A percentile compares a stretch with the other conserved stretches of the same genome.
Conservation (phyloP, 2,888 invertebrate genomes). For the Lumbricus terrestris region DNA sequence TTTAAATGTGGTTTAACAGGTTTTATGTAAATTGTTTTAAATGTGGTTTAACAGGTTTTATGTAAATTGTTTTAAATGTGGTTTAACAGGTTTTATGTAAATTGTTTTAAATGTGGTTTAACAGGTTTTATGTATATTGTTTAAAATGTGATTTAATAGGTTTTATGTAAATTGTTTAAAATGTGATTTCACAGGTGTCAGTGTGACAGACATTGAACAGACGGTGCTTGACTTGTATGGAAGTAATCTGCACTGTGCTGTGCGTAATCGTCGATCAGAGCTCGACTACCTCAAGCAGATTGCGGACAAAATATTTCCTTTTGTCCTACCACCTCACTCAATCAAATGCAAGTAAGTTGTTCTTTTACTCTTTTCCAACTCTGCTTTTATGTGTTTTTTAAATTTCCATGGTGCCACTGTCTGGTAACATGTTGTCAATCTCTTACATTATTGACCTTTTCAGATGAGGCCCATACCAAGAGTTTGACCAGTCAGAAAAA, state of each 20-base stretch:
- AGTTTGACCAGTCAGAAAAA: neutral
- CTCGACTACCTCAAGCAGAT: constrained; percentile 56
- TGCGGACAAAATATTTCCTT: constrained; percentile 56
- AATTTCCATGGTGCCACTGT: neutral
- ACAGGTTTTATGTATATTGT: too few species aligned
- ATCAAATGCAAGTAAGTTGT: constrained; percentile 53
- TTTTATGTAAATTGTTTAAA: too few species aligned
- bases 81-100: neutral
- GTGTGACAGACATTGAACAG: constrained; percentile 50
- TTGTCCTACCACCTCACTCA: constrained; percentile 56
- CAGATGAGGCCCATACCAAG: neutral
- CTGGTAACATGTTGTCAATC: neutral
- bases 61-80: too few species aligned
- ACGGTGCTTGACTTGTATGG: constrained; percentile 53
- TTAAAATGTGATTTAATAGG: neutral
- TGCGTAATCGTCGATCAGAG: constrained; percentile 55
- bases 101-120: neutral
- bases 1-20: neutral
- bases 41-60: neutral
- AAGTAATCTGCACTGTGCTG: constrained; percentile 55
- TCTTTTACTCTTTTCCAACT: neutral
- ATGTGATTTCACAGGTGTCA: neutral
- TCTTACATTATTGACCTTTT: neutral
- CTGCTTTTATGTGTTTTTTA: neutral
- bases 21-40: too few species aligned